A percentile compares a stretch with the other conserved stretches of the same genome.
Conservation (phyloP, 2,113 vertebrate genomes). For the Choloepus hoffmanni region DNA sequence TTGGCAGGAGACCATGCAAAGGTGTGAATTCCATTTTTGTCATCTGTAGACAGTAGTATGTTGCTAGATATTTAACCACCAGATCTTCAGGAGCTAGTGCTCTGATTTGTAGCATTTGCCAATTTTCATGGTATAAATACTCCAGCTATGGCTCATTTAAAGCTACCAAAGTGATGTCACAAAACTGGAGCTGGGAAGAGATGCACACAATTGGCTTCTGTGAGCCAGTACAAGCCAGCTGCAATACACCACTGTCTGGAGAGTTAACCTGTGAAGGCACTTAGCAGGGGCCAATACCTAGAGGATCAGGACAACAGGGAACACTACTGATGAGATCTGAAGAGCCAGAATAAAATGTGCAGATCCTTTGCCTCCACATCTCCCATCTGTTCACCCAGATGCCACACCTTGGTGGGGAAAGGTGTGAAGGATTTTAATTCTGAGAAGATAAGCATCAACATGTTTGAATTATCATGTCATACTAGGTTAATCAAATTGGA, state of each 20-base stretch:
- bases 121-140: background rate
- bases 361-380: accelerated
- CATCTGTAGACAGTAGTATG: background rate
- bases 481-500: background rate
- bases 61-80: background rate
- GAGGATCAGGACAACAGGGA: background rate
- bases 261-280: background rate
- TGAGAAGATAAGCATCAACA: background rate
- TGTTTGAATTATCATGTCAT: background rate
- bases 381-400: background rate
- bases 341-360: background rate
- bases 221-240: background rate
- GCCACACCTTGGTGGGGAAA: background rate
- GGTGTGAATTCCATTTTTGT: background rate
- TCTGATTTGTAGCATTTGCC: background rate
- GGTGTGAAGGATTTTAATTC: background rate
- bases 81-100: background rate
- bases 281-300: background rate
- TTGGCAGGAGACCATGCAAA: background rate
- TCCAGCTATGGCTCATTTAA: background rate
- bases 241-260: background rate
- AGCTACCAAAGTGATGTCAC: background rate
- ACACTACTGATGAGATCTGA: background rate
- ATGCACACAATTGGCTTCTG: too few species aligned
- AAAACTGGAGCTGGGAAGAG: background rate